Evolutionary conservation across 2,888 invertebrate species (phyloP), one percentile per base, ranked within the genome.

Genomic region (Spodoptera exigua): DNA sequence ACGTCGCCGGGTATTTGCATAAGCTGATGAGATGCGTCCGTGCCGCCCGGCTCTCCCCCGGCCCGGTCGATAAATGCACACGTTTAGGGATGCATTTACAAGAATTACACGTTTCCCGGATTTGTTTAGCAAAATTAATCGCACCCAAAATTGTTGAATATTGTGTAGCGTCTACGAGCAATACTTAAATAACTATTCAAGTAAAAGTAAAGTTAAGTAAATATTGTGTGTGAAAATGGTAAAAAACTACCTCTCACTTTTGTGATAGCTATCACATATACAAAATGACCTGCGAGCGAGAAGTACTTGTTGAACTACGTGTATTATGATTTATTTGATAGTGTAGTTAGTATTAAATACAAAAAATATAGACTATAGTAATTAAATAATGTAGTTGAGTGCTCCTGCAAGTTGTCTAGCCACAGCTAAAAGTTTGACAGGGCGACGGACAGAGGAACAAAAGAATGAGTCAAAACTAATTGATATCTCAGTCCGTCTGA

Each of bases 21-120:
- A 86, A 86, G 87, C 85, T 83, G 88, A 87, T 85, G 87, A 87
- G 84, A 56, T 70, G 63, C 67, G 62, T 73, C 84, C 83, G 67
- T 68, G 60, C 37, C 39, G 36, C 0, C 17, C n/a, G n/a, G n/a
- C n/a, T n/a, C n/a, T 12, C 41, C 14, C 61, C 61, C 49, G 27
- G 21, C 7, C 43, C 47, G 59, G 21, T 62, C 74, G 70, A 61
- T 74, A 49, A 46, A 35, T 61, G 60, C 61, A 61, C 58, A 41
- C 52, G 34, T 55, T 48, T 53, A 40, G 48, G 41, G 66, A 41
- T 52, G 21, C n/a, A 45, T 18, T 35, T 37, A 36, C 35, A 32
- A 51, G 18, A 51, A 57, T 39, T 46, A 35, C 49, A 71, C 46
- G 49, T 49, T 65, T 66, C 21, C 39, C 18, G 21, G 34, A 62